A percentile compares a stretch with the other conserved stretches of the same genome.
These are phyloP conservation scores for Limanda limanda DNA, from an alignment of 2,113 vertebrate genomes.

Conservation along the genomic window DNA sequence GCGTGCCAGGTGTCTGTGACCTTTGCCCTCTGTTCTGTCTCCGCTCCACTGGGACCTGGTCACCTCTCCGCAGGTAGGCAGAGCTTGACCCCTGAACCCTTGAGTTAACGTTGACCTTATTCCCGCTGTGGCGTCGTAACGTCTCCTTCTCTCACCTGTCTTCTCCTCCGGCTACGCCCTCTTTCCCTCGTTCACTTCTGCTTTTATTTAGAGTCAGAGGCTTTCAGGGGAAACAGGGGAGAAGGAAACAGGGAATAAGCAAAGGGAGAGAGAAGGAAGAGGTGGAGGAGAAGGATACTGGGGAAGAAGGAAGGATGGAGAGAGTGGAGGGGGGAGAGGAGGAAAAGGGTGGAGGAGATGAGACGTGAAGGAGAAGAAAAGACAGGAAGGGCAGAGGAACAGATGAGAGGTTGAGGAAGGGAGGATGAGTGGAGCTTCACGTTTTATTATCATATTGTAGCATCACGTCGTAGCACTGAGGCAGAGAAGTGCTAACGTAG, in stretches of 20 bases:
- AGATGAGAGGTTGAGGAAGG: background rate
- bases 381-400: background rate
- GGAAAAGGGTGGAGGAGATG: background rate
- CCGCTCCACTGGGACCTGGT: slow-evolving; percentile 58
- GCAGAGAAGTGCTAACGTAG: too few species aligned
- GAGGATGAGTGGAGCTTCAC: background rate
- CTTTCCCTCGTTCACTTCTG: background rate
- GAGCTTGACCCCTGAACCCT: slow-evolving; percentile 29
- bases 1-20: slow-evolving; percentile 29
- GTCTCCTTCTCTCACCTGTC: background rate
- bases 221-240: background rate
- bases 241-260: background rate
- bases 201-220: background rate
- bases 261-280: too few species aligned
- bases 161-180: background rate
- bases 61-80: slow-evolving; percentile 69
- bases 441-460: background rate
- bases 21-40: slow-evolving; percentile 60
- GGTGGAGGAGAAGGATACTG: background rate
- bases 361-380: background rate
- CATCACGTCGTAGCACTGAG: background rate
- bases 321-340: background rate
- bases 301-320: background rate
- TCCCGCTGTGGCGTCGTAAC: background rate
- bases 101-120: background rate